These are phyloP conservation scores for Drosophila simulans DNA, from an alignment of 1,140 invertebrate genomes.

Conservation along the genomic window DNA sequence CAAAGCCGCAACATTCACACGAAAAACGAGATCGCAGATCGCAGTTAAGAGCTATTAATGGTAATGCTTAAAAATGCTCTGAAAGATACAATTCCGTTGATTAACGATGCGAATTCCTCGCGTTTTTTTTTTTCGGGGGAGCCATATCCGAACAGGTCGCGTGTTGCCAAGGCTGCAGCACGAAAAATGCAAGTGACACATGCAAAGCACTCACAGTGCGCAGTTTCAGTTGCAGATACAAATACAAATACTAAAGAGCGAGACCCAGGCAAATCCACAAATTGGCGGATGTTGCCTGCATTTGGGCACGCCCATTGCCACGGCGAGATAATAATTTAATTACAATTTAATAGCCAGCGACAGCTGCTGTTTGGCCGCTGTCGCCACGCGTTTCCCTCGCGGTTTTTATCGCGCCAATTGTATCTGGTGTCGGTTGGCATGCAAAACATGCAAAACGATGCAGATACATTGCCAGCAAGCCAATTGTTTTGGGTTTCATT, in stretches of 20 bases:
- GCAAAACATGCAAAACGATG: slow-evolving; percentile 32
- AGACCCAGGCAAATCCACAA: slow-evolving; percentile 37
- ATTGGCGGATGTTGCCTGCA: slow-evolving; percentile 71
- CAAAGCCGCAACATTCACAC: slow-evolving; percentile 41
- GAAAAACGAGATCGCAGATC: slow-evolving; percentile 50
- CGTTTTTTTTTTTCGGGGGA: slow-evolving; percentile 9
- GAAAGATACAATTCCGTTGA: slow-evolving; percentile 33
- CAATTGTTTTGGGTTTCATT: slow-evolving; percentile 42
- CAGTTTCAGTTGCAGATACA: slow-evolving; percentile 18
- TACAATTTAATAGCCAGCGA: slow-evolving; percentile 67
- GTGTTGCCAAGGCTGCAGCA: slow-evolving; percentile 39
- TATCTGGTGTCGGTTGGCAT: slow-evolving; percentile 4
- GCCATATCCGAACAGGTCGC: slow-evolving; percentile 32
- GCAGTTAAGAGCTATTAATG: slow-evolving; percentile 37
- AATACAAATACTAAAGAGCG: slow-evolving; percentile 14
- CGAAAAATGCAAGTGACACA: slow-evolving; percentile 29
- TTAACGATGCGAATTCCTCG: slow-evolving; percentile 33
- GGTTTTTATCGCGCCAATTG: slow-evolving; percentile 35
- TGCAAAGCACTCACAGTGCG: slow-evolving; percentile 27
- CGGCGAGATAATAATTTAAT: slow-evolving; percentile 73
- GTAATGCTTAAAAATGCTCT: slow-evolving; percentile 27
- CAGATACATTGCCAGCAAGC: neutral
- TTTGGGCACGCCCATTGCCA: slow-evolving; percentile 35
- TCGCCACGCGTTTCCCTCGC: slow-evolving; percentile 39
- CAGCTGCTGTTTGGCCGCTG: slow-evolving; percentile 42